phyloP scores from a whole-genome alignment of 2,113 vertebrate genomes.

The Arvicanthis niloticus region DNA sequence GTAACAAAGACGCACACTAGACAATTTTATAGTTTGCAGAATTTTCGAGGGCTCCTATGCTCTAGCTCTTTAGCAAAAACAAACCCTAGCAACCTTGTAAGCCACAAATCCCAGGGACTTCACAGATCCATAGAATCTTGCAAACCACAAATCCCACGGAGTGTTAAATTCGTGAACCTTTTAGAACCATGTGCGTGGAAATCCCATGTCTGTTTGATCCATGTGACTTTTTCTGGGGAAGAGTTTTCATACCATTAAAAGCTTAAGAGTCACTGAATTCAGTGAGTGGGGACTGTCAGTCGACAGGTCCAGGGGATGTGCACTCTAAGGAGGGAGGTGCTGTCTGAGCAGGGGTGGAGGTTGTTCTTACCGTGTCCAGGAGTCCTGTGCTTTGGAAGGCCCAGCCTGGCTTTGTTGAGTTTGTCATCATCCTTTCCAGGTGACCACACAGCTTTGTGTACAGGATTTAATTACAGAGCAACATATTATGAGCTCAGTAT shows the following conservation, averaged over 20 bases:
- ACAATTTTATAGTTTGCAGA: not conserved
- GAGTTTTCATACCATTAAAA: conserved; percentile 37
- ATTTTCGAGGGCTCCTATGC: not conserved
- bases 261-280: conserved; percentile 14
- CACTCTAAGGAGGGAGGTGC: not conserved
- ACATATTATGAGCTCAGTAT: not conserved
- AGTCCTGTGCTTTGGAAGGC: not conserved
- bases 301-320: not conserved
- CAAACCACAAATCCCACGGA: too few species aligned
- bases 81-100: not conserved
- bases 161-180: not conserved
- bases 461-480: not conserved
- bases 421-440: not conserved
- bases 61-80: conserved; percentile 13
- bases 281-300: not conserved
- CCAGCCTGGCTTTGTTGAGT: not conserved
- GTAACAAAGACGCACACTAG: not conserved
- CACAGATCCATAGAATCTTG: not conserved
- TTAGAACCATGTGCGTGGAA: conserved; percentile 4
- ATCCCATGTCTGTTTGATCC: not conserved
- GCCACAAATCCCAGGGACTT: not conserved
- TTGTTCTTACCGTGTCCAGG: not conserved
- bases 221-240: not conserved
- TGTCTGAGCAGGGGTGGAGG: not conserved
- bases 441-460: not conserved